Conservation (phyloP, 2,113 vertebrate species). For the Danionella cerebrum region DNA sequence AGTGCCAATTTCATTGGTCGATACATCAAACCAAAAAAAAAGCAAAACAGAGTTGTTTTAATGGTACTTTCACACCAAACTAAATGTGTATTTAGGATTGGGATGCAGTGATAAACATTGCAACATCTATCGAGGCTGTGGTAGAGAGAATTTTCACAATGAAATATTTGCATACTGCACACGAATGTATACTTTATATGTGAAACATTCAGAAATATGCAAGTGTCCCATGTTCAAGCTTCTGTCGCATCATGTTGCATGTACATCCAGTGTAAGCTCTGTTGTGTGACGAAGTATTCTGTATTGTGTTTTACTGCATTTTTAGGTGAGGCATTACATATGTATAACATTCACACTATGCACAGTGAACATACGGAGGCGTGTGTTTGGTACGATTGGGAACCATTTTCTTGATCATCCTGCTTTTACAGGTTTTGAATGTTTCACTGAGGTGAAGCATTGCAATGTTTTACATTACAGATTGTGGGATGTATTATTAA, state of each 20-base stretch:
- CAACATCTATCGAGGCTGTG: too few species aligned
- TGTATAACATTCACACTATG: neutral
- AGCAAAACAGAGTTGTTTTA: too few species aligned
- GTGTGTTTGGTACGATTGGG: neutral
- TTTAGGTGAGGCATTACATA: neutral
- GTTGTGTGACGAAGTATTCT: neutral
- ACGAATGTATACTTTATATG: neutral
- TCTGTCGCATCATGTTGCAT: neutral
- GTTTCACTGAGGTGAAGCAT: conserved; percentile 43
- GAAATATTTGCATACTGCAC: neutral
- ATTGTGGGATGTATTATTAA: conserved; percentile 30
- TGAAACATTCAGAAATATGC: neutral
- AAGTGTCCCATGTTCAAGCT: neutral
- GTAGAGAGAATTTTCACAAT: conserved; percentile 9
- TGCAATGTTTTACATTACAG: conserved; percentile 19
- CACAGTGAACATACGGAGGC: neutral
- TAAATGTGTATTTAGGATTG: too few species aligned
- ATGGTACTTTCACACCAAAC: too few species aligned
- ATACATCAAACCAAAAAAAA: too few species aligned
- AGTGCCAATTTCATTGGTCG: too few species aligned
- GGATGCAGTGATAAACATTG: too few species aligned
- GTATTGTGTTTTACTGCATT: neutral
- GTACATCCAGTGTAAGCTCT: neutral
- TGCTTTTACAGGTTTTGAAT: conserved; percentile 41
- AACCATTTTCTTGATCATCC: conserved; percentile 34